Evolutionary conservation across 37 sponge, comb jelly and placozoan species (phyloP), one percentile per base, ranked within the genome.

Genomic region (Aplysina aerophoba): DNA sequence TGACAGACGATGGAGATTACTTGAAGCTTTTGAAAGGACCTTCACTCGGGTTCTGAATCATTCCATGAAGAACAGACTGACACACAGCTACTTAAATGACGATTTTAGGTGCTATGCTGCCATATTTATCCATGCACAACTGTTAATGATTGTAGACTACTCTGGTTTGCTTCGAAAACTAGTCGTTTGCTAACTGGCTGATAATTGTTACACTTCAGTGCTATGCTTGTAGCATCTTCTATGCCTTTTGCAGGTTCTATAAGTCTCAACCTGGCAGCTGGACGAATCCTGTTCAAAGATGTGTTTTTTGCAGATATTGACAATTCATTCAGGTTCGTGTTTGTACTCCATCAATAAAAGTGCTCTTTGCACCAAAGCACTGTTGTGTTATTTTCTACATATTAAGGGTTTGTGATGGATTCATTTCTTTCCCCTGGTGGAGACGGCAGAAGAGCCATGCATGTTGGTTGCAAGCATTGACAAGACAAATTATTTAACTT

Each of bases 281-380:
- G 93, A 5, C 67, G 89, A 4, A 54, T 89, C 31, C 44, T 93
- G 21, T 89, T 93, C 68, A 93, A 84, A 38, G 81, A 89, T 44
- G 22, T 93, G 1, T 81, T 40, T 21, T 75, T 36, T 40, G 54
- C 54, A 19, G 78, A 75, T 75, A 44, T 8, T n/a, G 78, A 75
- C 54, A 75, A 75, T 12, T 75, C 78, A 16, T 75, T 75, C 24
- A 75, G 78, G 78, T 75, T 35, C 5, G 24, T 62, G 24, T 62
- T 62, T 20, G 59, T 58, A 20, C 15, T 58, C 17, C 59, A 17
- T 20, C 17, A 15, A 58, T 58, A 15, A n/a, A n/a, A n/a, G n/a
- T n/a, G n/a, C n/a, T n/a, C n/a, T n/a, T n/a, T n/a, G n/a, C n/a
- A n/a, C n/a, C n/a, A n/a, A n/a, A n/a, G n/a, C n/a, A n/a, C n/a